Base-by-base conservation (phyloP, 2,113 vertebrate species). In the Rhinolophus ferrumequinum region DNA sequence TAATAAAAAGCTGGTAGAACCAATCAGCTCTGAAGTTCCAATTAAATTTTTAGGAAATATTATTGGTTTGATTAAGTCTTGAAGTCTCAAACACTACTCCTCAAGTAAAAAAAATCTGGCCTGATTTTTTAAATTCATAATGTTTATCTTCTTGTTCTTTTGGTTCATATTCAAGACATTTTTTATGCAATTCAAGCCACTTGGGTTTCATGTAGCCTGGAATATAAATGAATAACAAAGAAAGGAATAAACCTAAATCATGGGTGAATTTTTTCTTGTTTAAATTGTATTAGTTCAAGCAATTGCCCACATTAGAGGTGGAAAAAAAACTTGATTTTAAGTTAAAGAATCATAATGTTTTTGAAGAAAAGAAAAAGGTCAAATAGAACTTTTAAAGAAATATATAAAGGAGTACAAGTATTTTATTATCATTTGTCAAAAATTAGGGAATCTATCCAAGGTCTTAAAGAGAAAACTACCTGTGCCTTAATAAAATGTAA, bases 121-220 rank as follows among this genome's bases (percentile, higher is more conserved):
- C 11, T 69, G 35, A 47, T 82, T 86, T 64, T 92, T 9, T 12
- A 50, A 95, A 69, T 47, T 28, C 24, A 47, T 47, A 30, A 56
- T 76, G 21, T 56, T 95, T 67, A n/a, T 44, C 56, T 73, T 73
- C 15, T 62, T 69, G 82, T 77, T 62, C 41, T 87, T 90, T 87
- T 86, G 38, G 35, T 66, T 93, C 54, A 82, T 28, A 93, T 90
- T 83, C 62, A 92, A 70, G 38, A 96, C 9, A 77, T 54, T 83
- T 62, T 84, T 58, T 56, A 88, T 44, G n/a, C 58, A 90, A 76
- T 26, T 91, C n/a, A 89, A 88, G 60, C 10, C 52, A 47, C 41
- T 95, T 88, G 16, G 14, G 14, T 30, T 92, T 92, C 38, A 62
- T 52, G 11, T 75, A 4, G n/a, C 47, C 22, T 84, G 44, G 30